Evolutionary conservation across 2,888 invertebrate species (phyloP).

Genomic region (Busseola fusca): DNA sequence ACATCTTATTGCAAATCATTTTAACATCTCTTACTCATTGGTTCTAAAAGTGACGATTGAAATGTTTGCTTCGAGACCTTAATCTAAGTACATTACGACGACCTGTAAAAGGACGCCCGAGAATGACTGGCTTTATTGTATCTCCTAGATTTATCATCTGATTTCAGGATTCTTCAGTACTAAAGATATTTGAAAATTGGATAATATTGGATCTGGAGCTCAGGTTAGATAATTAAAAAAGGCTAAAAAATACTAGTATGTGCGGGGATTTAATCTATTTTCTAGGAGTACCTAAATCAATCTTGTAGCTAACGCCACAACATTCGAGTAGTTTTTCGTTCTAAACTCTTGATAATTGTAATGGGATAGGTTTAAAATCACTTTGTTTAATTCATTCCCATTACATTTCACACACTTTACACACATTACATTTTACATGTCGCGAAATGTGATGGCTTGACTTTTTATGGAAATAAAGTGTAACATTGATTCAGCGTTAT

Average conservation of each 20-base stretch:
- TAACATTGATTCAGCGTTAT: not conserved
- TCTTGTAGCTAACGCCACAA: too few relatives aligned
- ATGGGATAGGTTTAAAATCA: too few relatives aligned
- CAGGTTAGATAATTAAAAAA: not conserved
- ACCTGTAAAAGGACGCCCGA: slow-evolving; percentile 10
- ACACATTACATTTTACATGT: too few relatives aligned
- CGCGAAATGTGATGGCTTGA: not conserved
- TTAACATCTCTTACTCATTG: not conserved
- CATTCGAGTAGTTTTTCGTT: not conserved
- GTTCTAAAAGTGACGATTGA: slow-evolving; percentile 16
- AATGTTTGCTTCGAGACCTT: slow-evolving; percentile 28
- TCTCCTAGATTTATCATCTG: slow-evolving; percentile 23
- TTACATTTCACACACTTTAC: too few relatives aligned
- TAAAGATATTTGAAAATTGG: not conserved
- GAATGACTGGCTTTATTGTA: slow-evolving; percentile 27
- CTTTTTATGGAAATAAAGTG: not conserved
- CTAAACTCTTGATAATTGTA: not conserved
- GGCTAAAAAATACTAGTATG: not conserved
- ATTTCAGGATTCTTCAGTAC: not conserved
- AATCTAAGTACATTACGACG: slow-evolving; percentile 11
- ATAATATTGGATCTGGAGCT: not conserved
- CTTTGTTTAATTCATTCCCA: not conserved
- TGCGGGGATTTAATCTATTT: not conserved
- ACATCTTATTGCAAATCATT: too few relatives aligned
- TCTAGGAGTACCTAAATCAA: not conserved